Base-by-base conservation (phyloP, 2,797 vertebrate species). In the Odontamblyopus rebecca region DNA sequence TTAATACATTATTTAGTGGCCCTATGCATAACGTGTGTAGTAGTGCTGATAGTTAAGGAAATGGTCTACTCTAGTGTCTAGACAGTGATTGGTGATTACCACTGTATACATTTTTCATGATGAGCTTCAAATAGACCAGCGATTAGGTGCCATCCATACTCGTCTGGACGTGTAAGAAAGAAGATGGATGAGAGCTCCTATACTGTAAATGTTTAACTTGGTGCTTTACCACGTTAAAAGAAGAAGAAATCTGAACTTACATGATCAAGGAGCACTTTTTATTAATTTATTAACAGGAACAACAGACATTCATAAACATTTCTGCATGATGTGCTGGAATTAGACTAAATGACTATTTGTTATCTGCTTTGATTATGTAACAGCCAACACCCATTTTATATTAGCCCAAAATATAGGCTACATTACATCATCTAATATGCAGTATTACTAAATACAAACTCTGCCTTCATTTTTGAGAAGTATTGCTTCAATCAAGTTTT, bases 61-160 rank as follows among this genome's bases (percentile, higher is more conserved):
- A 63, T 26, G 35, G 35, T 44, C 18, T 35, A 35, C 32, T 63
- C 9, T 30, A 38, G 2, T 8, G 16, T 61, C 60, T 61, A 19
- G 61, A 63, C 61, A 63, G 61, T 41, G 35, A 63, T 44, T 63
- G 38, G 61, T 63, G 35, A 63, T 63, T 63, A 63, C 60, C 35
- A 38, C 35, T n/a, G 19, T 15, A 26, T 63, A n/a, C 19, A 63
- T 63, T 26, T 63, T 44, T 63, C 61, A 63, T 63, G 61, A 41
- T 44, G 18, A 15, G 61, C 61, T 11, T 44, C 9, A 63, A 63
- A 63, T 63, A 63, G 61, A 63, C 61, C 61, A 23, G 35, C 61
- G 35, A 63, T 63, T 41, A 63, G 32, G 19, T 63, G 61, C n/a
- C 61, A 63, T 63, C 61, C 35, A 41, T 63, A 63, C 44, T 63